Conservation (phyloP, 2,888 invertebrate species). For the Gastrophysa polygoni region DNA sequence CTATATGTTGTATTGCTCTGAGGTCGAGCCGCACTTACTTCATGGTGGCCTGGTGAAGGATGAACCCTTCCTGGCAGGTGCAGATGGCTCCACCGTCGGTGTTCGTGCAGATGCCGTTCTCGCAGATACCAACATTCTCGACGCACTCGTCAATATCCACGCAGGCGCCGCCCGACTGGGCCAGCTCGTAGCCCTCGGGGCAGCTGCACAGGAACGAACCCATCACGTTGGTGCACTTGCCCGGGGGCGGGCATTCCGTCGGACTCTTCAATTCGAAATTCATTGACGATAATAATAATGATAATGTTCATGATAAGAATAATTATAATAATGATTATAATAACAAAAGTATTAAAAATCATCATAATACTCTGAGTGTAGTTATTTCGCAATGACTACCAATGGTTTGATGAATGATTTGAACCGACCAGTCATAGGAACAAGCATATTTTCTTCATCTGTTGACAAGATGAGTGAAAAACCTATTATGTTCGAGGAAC, state of each 20-base stretch:
- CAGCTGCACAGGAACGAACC: conserved; percentile 78
- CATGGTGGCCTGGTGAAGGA: conserved; percentile 63
- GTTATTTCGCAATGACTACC: too few species aligned
- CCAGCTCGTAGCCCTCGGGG: conserved; percentile 77
- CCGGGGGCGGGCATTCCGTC: conserved; percentile 67
- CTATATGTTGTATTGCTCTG: not conserved
- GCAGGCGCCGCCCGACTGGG: conserved; percentile 65
- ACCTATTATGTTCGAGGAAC: too few species aligned
- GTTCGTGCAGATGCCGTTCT: conserved; percentile 82
- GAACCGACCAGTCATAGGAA: too few species aligned
- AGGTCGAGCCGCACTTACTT: not conserved
- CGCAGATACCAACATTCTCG: conserved; percentile 73
- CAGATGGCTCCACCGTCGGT: conserved; percentile 83
- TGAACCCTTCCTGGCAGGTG: conserved; percentile 78
- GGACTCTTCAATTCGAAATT: conserved; percentile 55
- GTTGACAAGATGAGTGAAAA: too few species aligned
- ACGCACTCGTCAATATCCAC: conserved; percentile 83
- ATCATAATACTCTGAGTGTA: too few species aligned
- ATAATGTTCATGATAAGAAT: too few species aligned
- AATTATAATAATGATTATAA: too few species aligned
- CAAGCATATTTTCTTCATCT: too few species aligned
- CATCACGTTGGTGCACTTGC: conserved; percentile 71
- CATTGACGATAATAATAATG: not conserved
- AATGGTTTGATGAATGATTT: too few species aligned
- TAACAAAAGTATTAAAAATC: too few species aligned